These are phyloP conservation scores for Yasuhikotakia modesta DNA, from an alignment of 2,797 vertebrate genomes.

Conservation along the genomic window DNA sequence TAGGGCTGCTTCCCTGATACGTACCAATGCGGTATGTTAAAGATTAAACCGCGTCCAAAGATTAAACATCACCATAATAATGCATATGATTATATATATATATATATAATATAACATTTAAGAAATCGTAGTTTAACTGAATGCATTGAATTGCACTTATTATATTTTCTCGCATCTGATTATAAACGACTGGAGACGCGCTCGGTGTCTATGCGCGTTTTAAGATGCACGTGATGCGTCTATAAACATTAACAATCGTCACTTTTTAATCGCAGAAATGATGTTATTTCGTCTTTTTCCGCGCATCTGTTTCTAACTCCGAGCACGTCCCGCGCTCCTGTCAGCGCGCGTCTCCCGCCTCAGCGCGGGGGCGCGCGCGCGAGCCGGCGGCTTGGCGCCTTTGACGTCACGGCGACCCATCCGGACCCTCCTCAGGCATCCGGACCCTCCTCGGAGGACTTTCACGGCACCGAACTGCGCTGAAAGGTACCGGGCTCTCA, in stretches of 20 bases:
- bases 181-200: not conserved
- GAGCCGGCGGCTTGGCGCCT: constrained; percentile 18
- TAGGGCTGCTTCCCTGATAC: not conserved
- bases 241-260: not conserved
- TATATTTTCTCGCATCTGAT: too few species aligned
- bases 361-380: constrained; percentile 16
- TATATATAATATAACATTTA: too few species aligned
- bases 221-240: too few species aligned
- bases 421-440: constrained; percentile 3
- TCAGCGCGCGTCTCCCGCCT: constrained; percentile 24
- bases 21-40: not conserved
- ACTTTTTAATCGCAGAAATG: not conserved
- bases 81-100: too few species aligned
- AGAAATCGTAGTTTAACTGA: too few species aligned
- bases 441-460: not conserved
- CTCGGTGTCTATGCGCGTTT: too few species aligned
- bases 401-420: constrained; percentile 39
- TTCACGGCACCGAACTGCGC: not conserved
- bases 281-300: not conserved
- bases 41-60: not conserved
- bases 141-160: too few species aligned
- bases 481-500: constrained; percentile 1
- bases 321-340: constrained; percentile 58
- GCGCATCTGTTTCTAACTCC: constrained; percentile 54
- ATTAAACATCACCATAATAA: too few species aligned